Evolutionary conservation across 2,888 invertebrate species (phyloP), one percentile per base, ranked within the genome.

Genomic region (Operophtera brumata): DNA sequence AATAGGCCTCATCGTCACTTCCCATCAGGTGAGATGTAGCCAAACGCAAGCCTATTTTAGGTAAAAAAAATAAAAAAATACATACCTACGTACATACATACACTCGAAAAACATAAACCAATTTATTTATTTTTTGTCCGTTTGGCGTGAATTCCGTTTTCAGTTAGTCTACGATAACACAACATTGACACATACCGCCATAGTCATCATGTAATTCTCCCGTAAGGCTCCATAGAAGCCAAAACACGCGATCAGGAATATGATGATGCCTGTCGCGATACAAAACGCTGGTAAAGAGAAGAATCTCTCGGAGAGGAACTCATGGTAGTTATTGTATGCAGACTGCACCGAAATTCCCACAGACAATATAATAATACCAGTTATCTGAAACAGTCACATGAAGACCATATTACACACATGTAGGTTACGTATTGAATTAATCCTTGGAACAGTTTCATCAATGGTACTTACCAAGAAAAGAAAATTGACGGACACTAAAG

Each of bases 211-310:
- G 77, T 96, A 94, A 82, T 94, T 96, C 79, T 97, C 96, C 73
- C 93, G 94, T 65, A 94, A 92, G 0, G 97, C 96, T 39, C 97
- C 97, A 85, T 96, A 97, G 85, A 97, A 97, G 54, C 97, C 97
- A 70, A 96, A 94, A 81, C 95, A 95, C 0, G 96, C 93, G 44
- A 97, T 94, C 62, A 96, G 78, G 78, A 96, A 94, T 69, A 95
- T 93, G 64, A 95, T 91, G 82, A 73, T 78, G 9, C 95, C 95
- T 26, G 95, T 91, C 1, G 94, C 92, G 59, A 96, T 94, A 47
- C 95, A 90, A 54, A 94, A 91, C 8, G 94, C 91, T 6, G 95
- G 96, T 25, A 95, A 93, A 0, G 95, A 94, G 73, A 94, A 93
- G 80, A 94, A 95, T 65, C 93, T 86, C 52, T 93, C 93, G 8